These are phyloP conservation scores for Pemphredon lugubris DNA, from an alignment of 2,888 invertebrate species.

Conservation along the genomic window DNA sequence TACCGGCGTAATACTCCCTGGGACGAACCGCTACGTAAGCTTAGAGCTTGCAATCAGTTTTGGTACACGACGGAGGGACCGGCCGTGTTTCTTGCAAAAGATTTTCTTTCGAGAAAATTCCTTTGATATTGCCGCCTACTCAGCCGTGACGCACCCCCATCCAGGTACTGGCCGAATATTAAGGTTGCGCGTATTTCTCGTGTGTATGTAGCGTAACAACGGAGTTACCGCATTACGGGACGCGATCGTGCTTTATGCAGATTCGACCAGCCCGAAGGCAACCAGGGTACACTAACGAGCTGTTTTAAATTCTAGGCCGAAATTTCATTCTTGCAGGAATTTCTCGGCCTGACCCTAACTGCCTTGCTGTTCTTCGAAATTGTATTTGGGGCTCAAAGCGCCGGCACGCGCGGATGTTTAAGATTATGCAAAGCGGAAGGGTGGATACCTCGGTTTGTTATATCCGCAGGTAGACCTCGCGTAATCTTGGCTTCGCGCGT, in stretches of 20 bases:
- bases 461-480: too few relatives aligned
- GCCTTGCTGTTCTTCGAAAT: constrained; percentile 6
- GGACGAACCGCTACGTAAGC: neutral
- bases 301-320: constrained; percentile 44
- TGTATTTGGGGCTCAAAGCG: neutral
- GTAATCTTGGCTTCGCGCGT: too few relatives aligned
- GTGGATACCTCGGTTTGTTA: too few relatives aligned
- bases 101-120: constrained; percentile 33
- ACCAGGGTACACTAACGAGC: constrained; percentile 43
- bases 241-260: too few relatives aligned
- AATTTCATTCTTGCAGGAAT: constrained; percentile 46
- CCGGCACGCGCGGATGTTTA: neutral
- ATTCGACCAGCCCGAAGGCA: constrained; percentile 14
- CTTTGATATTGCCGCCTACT: constrained; percentile 33
- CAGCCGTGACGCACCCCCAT: neutral
- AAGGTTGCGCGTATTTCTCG: too few relatives aligned
- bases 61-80: neutral
- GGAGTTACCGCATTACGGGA: too few relatives aligned
- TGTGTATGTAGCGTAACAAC: too few relatives aligned
- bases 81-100: neutral
- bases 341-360: constrained; percentile 14
- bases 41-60: constrained; percentile 39
- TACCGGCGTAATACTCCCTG: constrained; percentile 33
- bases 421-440: neutral
- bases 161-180: constrained; percentile 22